Percentiles rank a stretch among this genome's conserved stretches.
Evolutionary conservation across 2,888 invertebrate genomes (phyloP).

Genomic region (Phyllotreta striolata): DNA sequence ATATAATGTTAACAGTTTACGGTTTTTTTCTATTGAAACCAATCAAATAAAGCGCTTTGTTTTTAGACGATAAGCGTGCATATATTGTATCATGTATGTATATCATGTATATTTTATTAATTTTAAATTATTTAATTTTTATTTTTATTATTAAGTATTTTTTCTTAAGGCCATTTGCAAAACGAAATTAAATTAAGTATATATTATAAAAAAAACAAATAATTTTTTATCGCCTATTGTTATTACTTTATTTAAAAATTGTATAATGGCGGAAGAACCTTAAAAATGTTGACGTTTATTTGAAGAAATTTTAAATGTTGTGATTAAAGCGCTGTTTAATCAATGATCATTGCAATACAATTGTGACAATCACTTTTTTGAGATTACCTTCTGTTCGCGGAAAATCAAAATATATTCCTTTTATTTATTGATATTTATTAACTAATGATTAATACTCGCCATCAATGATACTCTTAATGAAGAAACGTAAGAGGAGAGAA

Average conservation of each 20-base stretch:
- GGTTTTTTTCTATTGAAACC: slow-evolving; percentile 18
- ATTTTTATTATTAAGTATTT: slow-evolving; percentile 40
- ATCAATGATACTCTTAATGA: too few relatives aligned
- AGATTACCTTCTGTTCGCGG: neutral
- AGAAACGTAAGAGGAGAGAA: too few relatives aligned
- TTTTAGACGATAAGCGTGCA: slow-evolving; percentile 54
- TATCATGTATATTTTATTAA: slow-evolving; percentile 61
- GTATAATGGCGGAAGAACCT: slow-evolving; percentile 42
- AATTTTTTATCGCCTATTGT: slow-evolving; percentile 51
- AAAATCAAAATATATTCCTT: neutral
- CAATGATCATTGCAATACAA: slow-evolving; percentile 27
- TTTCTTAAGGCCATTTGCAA: slow-evolving; percentile 43
- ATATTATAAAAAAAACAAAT: slow-evolving; percentile 31
- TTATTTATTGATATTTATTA: neutral
- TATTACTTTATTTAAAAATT: slow-evolving; percentile 40
- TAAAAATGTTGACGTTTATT: slow-evolving; percentile 38
- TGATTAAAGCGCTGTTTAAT: slow-evolving; percentile 29
- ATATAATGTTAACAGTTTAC: too few relatives aligned
- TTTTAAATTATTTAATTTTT: slow-evolving; percentile 60
- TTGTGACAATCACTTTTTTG: slow-evolving; percentile 29
- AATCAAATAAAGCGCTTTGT: slow-evolving; percentile 41
- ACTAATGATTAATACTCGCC: neutral
- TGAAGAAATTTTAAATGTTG: slow-evolving; percentile 32
- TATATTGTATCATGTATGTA: slow-evolving; percentile 56
- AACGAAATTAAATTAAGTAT: slow-evolving; percentile 50